Base-by-base conservation (phyloP, 2,888 invertebrate species). In the Agonopterix heracliana region DNA sequence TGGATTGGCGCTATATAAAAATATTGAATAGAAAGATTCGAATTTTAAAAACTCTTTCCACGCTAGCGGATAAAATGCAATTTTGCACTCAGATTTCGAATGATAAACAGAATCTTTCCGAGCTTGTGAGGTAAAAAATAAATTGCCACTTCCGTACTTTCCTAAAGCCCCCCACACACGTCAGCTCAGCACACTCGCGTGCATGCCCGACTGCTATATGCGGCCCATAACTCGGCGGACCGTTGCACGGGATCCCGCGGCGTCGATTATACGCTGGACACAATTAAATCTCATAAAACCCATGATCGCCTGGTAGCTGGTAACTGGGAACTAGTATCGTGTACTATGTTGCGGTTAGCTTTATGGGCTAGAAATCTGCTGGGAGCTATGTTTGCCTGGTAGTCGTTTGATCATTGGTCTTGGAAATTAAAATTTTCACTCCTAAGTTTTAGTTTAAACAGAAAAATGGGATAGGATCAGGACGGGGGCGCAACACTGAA, bases 261-360 rank as follows among this genome's bases (percentile, higher is more conserved):
- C 66, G 77, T 62, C 71, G 71, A 73, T 75, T 75, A 72, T 66
- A 70, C 68, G 58, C 45, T 56, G 65, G 69, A 71, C 72, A 68
- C 74, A 70, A 74, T 74, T 75, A 75, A 74, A 71, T 60, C 64
- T 66, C 68, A 74, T 75, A 75, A 71, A 72, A 66, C 69, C 62
- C 63, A 70, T 71, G 71, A 71, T 67, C 60, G 55, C 70, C 69
- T 69, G 56, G 65, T 67, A 65, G 14, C 42, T 26, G 26, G 26
- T 26, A 26, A 26, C 26, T 26, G 26, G 26, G 26, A 26, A 26
- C 26, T 26, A 7, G 26, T 26, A 26, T 26, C 26, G 26, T 26
- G 26, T 26, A 42, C 45, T 45, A 36, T 14, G 36, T 45, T 46
- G 46, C 34, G 41, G 38, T 9, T 45, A 14, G 26, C 26, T 26